phyloP scores from a whole-genome alignment of 2,113 vertebrate species.

The Myrmophylax atrothorax region DNA sequence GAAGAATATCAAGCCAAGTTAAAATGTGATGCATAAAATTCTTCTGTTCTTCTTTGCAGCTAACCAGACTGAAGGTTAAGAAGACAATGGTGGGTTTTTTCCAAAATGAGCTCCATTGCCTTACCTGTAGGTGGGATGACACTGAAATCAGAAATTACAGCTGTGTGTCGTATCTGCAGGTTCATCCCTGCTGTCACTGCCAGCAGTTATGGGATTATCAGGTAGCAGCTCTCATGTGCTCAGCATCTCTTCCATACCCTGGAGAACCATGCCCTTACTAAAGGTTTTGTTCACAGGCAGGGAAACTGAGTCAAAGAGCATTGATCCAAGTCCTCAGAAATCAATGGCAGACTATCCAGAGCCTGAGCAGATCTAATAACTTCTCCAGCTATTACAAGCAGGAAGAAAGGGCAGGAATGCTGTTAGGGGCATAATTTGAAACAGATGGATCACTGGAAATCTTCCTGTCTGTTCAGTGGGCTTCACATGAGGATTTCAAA shows the following conservation, averaged over 20 bases:
- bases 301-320: constrained; percentile 2
- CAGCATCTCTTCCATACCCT: not conserved
- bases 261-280: not conserved
- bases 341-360: not conserved
- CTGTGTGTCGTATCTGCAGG: not conserved
- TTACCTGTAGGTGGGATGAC: not conserved
- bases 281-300: not conserved
- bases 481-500: not conserved
- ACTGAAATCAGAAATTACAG: not conserved
- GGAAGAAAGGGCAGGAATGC: not conserved
- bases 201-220: not conserved
- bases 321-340: not conserved
- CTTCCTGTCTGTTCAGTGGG: not conserved
- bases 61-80: not conserved
- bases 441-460: not conserved
- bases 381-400: not conserved
- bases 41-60: not conserved
- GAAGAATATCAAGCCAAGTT: not conserved
- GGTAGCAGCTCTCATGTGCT: not conserved
- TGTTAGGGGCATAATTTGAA: not conserved
- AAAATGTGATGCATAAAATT: not conserved
- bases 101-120: not conserved
- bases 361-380: not conserved
- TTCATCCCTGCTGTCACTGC: not conserved
- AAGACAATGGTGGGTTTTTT: not conserved